Evolutionary conservation across 2,797 vertebrate species (phyloP).

Genomic region (Glyptemys insculpta): DNA sequence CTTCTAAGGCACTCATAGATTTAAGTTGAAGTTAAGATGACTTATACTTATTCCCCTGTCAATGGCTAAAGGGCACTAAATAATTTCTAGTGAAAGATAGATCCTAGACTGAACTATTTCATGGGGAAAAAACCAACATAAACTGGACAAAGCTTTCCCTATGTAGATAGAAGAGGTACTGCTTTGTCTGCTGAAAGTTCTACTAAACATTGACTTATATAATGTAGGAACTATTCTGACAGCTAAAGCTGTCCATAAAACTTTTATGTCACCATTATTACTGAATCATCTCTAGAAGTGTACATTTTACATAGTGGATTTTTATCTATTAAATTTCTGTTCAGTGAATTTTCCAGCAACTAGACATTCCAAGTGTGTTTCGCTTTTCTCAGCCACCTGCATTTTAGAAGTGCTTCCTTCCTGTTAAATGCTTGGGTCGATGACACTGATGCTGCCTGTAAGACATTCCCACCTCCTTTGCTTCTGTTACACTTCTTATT

Average conservation of each 20-base stretch:
- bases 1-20: not conserved
- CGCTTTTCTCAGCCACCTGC: not conserved
- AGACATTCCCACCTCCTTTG: not conserved
- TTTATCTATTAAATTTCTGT: conserved; percentile 37
- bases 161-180: conserved; percentile 3
- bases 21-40: not conserved
- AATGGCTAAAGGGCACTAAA: not conserved
- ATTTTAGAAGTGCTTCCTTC: not conserved
- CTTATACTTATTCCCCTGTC: not conserved
- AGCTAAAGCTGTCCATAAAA: conserved; percentile 69
- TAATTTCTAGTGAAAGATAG: conserved; percentile 15
- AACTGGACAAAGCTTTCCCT: conserved; percentile 33
- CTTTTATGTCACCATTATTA: conserved; percentile 63
- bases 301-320: conserved; percentile 42
- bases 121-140: not conserved
- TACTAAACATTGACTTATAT: conserved; percentile 65
- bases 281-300: conserved; percentile 48
- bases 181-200: conserved; percentile 26
- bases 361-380: conserved; percentile 21
- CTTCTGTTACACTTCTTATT: not conserved
- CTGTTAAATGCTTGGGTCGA: not conserved
- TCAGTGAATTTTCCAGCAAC: conserved; percentile 39
- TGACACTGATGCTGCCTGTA: not conserved
- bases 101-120: not conserved
- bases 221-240: conserved; percentile 51